Evolutionary conservation across 2,888 invertebrate genomes (phyloP).

Genomic region (Leptinotarsa juncta): DNA sequence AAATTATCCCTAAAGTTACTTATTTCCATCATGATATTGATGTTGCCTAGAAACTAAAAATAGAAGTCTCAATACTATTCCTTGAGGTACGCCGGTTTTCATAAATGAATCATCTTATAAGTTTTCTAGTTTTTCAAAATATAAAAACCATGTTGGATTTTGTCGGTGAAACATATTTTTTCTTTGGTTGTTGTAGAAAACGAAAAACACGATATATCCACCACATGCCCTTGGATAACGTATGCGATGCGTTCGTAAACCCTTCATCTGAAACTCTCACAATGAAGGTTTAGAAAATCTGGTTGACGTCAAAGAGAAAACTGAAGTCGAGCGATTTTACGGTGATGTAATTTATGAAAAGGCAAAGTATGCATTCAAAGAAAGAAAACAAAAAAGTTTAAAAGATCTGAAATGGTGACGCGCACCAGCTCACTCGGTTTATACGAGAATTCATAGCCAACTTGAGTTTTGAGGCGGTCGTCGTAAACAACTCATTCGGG

Average conservation of each 20-base stretch:
- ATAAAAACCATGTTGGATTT: no score
- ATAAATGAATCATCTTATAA: no score
- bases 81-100: no score
- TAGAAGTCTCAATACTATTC: no score
- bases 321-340: slow-evolving; percentile 29
- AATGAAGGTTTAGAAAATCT: slow-evolving; percentile 8
- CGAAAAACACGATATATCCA: neutral
- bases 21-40: no score
- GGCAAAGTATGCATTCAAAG: slow-evolving; percentile 47
- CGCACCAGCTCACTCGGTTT: slow-evolving; percentile 47
- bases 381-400: slow-evolving; percentile 10
- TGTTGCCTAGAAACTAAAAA: no score
- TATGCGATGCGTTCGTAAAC: neutral
- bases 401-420: slow-evolving; percentile 15
- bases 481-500: slow-evolving; percentile 65
- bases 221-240: neutral
- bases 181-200: neutral
- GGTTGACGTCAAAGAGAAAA: slow-evolving; percentile 10
- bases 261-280: neutral
- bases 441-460: slow-evolving; percentile 56
- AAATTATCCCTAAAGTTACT: no score
- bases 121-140: no score
- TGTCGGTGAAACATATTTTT: neutral
- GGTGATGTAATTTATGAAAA: slow-evolving; percentile 44
- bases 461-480: slow-evolving; percentile 59